phyloP scores from a whole-genome alignment of 1,140 invertebrate genomes.

The Drosophila asahinai region DNA sequence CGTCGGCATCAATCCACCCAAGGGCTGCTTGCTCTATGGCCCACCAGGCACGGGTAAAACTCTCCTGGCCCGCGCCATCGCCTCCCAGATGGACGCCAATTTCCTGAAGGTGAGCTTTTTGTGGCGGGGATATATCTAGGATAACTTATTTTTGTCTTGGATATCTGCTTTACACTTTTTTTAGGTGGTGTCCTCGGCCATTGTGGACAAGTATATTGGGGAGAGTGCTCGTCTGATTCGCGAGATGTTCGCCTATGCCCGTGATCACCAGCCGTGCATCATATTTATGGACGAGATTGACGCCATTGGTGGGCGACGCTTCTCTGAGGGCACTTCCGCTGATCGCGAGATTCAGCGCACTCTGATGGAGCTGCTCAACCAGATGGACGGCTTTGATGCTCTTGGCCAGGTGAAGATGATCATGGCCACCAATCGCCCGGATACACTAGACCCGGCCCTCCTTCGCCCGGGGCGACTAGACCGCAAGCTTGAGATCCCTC shows the following conservation, averaged over 20 bases:
- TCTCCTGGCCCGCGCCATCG: constrained; percentile 96
- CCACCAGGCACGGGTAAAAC: constrained; percentile 99
- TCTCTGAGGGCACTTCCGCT: constrained; percentile 98
- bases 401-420: constrained; percentile 94
- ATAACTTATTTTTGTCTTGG: background rate
- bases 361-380: constrained; percentile 99
- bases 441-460: constrained; percentile 98
- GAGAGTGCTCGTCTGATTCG: constrained; percentile 99
- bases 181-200: constrained; percentile 97
- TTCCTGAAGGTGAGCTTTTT: constrained; percentile 91
- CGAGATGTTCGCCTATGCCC: constrained; percentile 99
- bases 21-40: constrained; percentile 99
- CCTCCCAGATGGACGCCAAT: constrained; percentile 98
- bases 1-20: constrained; percentile 99
- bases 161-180: background rate
- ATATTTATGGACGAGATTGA: constrained; percentile 99
- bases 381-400: constrained; percentile 99
- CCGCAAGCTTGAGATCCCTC: constrained; percentile 98
- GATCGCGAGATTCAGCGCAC: constrained; percentile 99
- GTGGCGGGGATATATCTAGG: too few species aligned
- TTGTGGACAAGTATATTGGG: constrained; percentile 98
- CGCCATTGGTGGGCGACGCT: constrained; percentile 98
- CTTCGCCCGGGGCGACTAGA: constrained; percentile 98
- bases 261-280: constrained; percentile 99
- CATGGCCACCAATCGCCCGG: constrained; percentile 99